Evolutionary conservation across 1,140 invertebrate species (phyloP), one percentile per base, ranked within the genome.

Genomic region (Bombus terrestris): DNA sequence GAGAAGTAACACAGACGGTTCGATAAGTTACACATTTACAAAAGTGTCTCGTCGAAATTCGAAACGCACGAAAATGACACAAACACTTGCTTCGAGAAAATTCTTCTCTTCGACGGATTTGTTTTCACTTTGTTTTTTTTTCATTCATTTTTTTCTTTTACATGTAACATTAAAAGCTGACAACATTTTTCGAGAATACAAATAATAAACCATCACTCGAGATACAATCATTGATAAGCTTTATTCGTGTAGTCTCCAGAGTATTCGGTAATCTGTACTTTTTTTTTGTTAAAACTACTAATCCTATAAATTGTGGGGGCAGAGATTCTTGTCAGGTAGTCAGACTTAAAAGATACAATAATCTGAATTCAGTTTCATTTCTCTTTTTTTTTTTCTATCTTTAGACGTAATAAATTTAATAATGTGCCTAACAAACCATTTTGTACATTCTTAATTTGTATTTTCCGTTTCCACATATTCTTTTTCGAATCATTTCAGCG

Each of bases 191-290:
- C 41, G 37, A 85, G 37, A 72, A 37, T 28, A 66, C 47, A 85
- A 81, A 74, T 81, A 81, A 89, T 74, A 81, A 89, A 86, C 73
- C 82, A 86, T 84, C 73, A 87, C 72, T 84, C 87, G 78, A 82
- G 75, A 89, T 94, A 94, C 93, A 94, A 93, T 94, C 91, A 94
- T 93, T 94, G 93, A 93, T 93, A 94, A 94, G 93, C 93, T 93
- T 94, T 94, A 94, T 94, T 94, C 91, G 88, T 94, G 93, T 93
- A 93, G 92, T 92, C 93, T 92, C 92, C 91, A 92, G 93, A 94
- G 92, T 93, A 94, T 92, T 94, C 89, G 93, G 82, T 94, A 93
- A 93, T 92, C 91, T 86, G 88, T 93, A 92, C 92, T 94, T 66
- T 93, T 91, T 62, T 12, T 59, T 59, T 59, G 3, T 59, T 91